Base-by-base conservation (phyloP, 2,888 invertebrate species). In the Andrena haemorrhoa region DNA sequence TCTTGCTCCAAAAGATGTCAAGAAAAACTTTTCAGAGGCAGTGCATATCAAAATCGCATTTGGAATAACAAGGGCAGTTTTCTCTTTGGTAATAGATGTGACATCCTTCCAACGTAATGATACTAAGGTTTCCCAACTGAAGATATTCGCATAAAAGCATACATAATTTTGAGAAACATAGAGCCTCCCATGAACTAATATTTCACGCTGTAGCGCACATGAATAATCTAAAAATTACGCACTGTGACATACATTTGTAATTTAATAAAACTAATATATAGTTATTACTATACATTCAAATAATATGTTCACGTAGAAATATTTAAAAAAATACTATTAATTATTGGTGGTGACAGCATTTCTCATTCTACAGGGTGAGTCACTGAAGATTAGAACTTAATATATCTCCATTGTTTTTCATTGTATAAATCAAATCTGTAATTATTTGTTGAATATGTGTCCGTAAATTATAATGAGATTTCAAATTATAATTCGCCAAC, bases 71-170 rank as follows among this genome's bases (percentile, higher is more conserved):
- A 97, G 95, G 20, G 97, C 97, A 0, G 98, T 98, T 95, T 98
- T 98, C 94, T 98, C 98, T 95, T 99, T 99, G 58, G 98, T 98
- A 93, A 99, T 98, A 68, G 97, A 96, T 6, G 97, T 97, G 80
- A 99, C 97, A 91, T 99, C 98, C 93, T 97, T 97, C 96, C 98
- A 98, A 89, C 96, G 96, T 71, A 99, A 95, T 70, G 96, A 96
- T 83, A 98, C 95, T 92, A 95, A 96, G 6, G 98, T 99, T 94
- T 99, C 98, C 98, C 98, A 99, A 91, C 98, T 96, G 94, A 99
- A 98, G 92, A 99, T 99, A 94, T 98, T 99, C 29, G 99, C 98
- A 95, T 99, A 98, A 95, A 99, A 99, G 94, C 99, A 99, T 81
- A 99, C 95, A 95, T 97, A 98, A 94, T 98, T 98, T 95, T 98